Evolutionary conservation across 2,113 vertebrate genomes (phyloP).

Genomic region (Artemisiospiza belli): DNA sequence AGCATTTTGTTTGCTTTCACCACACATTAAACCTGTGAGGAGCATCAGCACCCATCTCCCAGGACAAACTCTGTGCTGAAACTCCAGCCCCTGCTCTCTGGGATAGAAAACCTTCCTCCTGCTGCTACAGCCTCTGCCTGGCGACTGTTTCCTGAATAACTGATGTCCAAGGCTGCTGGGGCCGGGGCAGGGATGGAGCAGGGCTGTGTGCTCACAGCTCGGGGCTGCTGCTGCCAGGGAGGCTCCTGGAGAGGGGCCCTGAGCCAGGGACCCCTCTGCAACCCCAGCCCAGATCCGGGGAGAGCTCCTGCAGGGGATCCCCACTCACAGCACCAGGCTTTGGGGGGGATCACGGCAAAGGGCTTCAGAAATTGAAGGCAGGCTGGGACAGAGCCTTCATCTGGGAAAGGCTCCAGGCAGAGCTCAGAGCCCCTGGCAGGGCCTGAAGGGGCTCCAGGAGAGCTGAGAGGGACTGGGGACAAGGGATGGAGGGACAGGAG

Average conservation of each 20-base stretch:
- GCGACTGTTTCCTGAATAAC: background rate
- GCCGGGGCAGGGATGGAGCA: background rate
- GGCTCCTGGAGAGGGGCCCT: background rate
- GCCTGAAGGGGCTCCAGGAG: background rate
- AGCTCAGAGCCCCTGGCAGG: background rate
- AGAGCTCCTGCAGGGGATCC: background rate
- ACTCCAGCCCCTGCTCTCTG: background rate
- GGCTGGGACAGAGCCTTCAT: background rate
- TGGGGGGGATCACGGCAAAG: background rate
- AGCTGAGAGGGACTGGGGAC: background rate
- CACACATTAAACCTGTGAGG: background rate
- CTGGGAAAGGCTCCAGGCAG: background rate
- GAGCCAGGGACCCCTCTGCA: background rate
- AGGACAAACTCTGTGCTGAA: background rate
- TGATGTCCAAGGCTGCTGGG: background rate
- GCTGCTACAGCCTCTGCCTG: background rate
- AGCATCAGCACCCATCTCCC: background rate
- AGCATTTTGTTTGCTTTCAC: background rate
- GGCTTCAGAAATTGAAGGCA: background rate
- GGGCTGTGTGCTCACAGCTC: background rate
- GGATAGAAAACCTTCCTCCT: background rate
- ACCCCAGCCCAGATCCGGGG: background rate
- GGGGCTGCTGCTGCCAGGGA: background rate
- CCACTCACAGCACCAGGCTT: rapidly evolving
- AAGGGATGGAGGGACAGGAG: background rate